These are phyloP conservation scores for Aegithalos caudatus DNA, from an alignment of 2,113 vertebrate species.

Conservation along the genomic window DNA sequence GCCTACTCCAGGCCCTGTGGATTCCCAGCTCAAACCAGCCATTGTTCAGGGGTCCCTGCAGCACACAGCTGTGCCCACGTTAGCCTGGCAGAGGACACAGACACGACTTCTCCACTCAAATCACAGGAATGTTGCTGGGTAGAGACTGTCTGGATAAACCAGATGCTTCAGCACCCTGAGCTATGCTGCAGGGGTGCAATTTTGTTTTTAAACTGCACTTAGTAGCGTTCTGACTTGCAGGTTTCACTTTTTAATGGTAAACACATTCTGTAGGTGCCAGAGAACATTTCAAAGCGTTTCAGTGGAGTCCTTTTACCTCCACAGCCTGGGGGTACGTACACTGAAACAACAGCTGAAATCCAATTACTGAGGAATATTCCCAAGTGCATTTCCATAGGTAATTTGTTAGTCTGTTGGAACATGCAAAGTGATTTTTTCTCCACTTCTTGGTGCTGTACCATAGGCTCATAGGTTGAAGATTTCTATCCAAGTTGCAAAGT, in stretches of 20 bases:
- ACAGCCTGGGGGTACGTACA: slow-evolving; percentile 21
- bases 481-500: neutral
- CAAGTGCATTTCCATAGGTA: slow-evolving; percentile 69
- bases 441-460: slow-evolving; percentile 19
- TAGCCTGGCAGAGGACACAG: neutral
- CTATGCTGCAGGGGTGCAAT: slow-evolving; percentile 17
- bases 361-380: slow-evolving; percentile 64
- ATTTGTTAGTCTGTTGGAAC: slow-evolving; percentile 67
- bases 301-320: slow-evolving; percentile 53
- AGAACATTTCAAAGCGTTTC: slow-evolving; percentile 63
- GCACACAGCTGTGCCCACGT: accelerated
- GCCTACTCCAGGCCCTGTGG: neutral
- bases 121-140: neutral
- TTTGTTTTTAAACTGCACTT: slow-evolving; percentile 41
- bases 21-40: no score
- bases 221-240: slow-evolving; percentile 48
- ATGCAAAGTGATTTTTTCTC: slow-evolving; percentile 61
- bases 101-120: neutral
- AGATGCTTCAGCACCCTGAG: slow-evolving; percentile 9
- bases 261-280: slow-evolving; percentile 52
- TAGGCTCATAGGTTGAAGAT: neutral
- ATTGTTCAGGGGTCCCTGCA: neutral
- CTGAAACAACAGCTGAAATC: slow-evolving; percentile 65
- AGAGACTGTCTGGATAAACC: slow-evolving; percentile 6
- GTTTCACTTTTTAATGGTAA: slow-evolving; percentile 66